Evolutionary conservation across 2,888 invertebrate genomes (phyloP), one percentile per base, ranked within the genome.

Genomic region (Thecophora atra): DNA sequence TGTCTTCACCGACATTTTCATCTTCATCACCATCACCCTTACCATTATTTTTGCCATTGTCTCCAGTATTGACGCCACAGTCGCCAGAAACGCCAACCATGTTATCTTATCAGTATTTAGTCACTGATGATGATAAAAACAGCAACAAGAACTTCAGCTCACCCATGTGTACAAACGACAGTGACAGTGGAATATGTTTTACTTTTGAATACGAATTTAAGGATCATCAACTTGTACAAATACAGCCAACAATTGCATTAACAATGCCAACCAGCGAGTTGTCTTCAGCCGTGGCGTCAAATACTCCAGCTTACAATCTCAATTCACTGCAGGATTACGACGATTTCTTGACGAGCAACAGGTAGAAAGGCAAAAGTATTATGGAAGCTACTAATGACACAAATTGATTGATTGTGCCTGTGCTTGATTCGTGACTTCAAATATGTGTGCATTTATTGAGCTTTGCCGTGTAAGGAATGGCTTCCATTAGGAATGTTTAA

Each of bases 151-250:
- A 24, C 13, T 17, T 68, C 47, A 66, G 67, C 37, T 73, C 72
- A 17, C 70, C 62, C 62, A 54, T 72, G 37, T 58, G 72, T 64
- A 73, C 75, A 24, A 63, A 71, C 37, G 28, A 73, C 54, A 77
- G 74, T 54, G 78, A 77, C 63, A 77, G 76, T 73, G 81, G 82
- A 60, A 82, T 85, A 74, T 85, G 84, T 74, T 81, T 85, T 64
- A 83, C 83, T 71, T 81, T 85, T 75, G 85, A 85, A 78, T 85
- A 85, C 74, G 81, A 85, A 72, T 85, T 84, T 77, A 80, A 85
- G 79, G 81, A 85, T 77, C 84, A 85, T 73, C 82, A 84, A 75
- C 78, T 85, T 69, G 85, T 85, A 73, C 85, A 85, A 79, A 82
- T 85, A 66, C 83, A 84, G 65, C 85, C 83, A n/a, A 82, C 81